Evolutionary conservation across 2,888 invertebrate genomes (phyloP).

Genomic region (Caradrina clavipalpis): DNA sequence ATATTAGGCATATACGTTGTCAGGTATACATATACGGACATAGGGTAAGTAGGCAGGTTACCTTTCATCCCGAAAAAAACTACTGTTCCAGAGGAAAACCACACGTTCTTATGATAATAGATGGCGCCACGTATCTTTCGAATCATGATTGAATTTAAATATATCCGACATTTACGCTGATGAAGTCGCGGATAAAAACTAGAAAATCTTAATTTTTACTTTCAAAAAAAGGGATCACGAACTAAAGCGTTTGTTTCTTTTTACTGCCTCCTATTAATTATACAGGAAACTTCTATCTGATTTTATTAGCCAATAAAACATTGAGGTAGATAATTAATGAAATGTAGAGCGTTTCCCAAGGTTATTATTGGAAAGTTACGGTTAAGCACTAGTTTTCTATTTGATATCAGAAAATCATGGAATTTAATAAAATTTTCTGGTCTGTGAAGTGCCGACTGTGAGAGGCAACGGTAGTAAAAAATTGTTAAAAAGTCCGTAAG

Average conservation of each 20-base stretch:
- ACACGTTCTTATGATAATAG: no score
- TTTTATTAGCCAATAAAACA: slow-evolving; percentile 11
- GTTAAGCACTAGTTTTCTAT: slow-evolving; percentile 2
- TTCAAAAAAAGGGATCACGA: background rate
- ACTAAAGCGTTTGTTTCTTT: background rate
- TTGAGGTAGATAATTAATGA: slow-evolving; percentile 2
- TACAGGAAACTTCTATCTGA: slow-evolving; percentile 19
- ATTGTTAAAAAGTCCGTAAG: background rate
- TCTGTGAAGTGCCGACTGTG: background rate
- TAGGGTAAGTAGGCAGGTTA: no score
- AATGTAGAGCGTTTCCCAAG: slow-evolving; percentile 11
- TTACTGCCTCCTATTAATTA: background rate
- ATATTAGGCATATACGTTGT: no score
- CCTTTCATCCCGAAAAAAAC: no score
- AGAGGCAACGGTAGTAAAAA: background rate
- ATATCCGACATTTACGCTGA: no score
- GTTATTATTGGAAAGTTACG: background rate
- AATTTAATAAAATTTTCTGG: no score
- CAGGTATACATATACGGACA: no score
- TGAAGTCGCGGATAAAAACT: no score
- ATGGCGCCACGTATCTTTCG: no score
- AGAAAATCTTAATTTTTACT: no score
- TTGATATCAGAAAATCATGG: background rate
- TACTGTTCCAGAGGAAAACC: no score
- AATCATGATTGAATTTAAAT: no score